Evolutionary conservation across 2,888 invertebrate species (phyloP), one percentile per base, ranked within the genome.

Genomic region (Epistrophella euchroma): DNA sequence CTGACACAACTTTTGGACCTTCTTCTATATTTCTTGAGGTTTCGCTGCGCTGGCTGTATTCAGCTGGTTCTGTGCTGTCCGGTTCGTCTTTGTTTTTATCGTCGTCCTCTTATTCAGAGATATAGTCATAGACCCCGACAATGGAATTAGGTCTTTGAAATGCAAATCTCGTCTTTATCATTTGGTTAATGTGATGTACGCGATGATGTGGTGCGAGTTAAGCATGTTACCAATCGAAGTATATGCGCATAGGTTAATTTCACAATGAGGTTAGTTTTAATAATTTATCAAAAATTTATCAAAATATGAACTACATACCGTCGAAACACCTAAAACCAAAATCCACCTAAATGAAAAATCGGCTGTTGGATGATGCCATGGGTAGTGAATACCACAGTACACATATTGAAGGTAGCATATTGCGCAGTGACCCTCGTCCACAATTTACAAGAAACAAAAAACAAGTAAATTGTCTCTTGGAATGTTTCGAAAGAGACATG

Each of bases 121-220:
- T n/a, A n/a, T 84, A 84, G 84, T 80, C 79, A 80, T 50, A 66
- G 79, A 80, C 79, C 84, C 74, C 84, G 71, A 71, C 85, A 81
- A 73, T 76, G 73, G 82, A 86, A 86, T 82, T 86, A 70, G 86
- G 86, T 86, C 82, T 86, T 86, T 73, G 77, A 86, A 86, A 82
- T 86, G 86, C 86, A 86, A 86, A 86, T 86, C 80, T 50, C 40
- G 68, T 74, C 77, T n/a, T n/a, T 70, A 73, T 68, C 75, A 80
- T 80, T 85, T 68, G 75, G 85, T 66, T 76, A 81, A 81, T 81
- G 85, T 72, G 84, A 64, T 72, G 64, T 71, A 79, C 79, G 60
- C 58, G 52, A 66, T 45, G 68, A 66, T 52, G 68, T 45, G 68
- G 72, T 52, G 68, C 66, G 62, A 73, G 68, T 68, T 68, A 58